phyloP scores from a whole-genome alignment of 2,888 invertebrate genomes.

The Eulithis testata region DNA sequence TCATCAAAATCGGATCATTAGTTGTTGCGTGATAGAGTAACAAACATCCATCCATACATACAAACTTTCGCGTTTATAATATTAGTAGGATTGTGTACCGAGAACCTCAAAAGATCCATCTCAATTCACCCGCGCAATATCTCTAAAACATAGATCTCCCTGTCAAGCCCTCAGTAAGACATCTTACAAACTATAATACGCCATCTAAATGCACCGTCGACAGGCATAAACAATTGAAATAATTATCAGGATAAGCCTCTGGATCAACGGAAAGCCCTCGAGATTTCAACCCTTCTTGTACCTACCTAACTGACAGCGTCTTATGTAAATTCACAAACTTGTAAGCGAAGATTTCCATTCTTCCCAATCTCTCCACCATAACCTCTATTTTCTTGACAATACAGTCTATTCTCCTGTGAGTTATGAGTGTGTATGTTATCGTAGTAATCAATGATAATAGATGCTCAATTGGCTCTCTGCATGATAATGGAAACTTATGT shows the following conservation, averaged over 20 bases:
- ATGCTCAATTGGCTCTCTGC: conserved; percentile 76
- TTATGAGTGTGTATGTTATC: conserved; percentile 43
- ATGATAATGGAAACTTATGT: conserved; percentile 67
- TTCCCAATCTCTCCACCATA: conserved; percentile 13
- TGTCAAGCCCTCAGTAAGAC: conserved; percentile 72
- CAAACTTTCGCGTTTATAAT: too few relatives aligned
- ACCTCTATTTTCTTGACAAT: accelerated
- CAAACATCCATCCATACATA: too few relatives aligned
- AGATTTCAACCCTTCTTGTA: conserved; percentile 81
- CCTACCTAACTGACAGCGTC: conserved; percentile 68
- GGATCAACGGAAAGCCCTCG: conserved; percentile 80
- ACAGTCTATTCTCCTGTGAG: conserved; percentile 39
- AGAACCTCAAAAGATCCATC: conserved; percentile 62
- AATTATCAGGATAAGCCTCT: conserved; percentile 83
- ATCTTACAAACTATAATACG: conserved; percentile 82
- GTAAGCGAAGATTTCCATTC: conserved; percentile 46
- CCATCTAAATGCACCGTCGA: conserved; percentile 83
- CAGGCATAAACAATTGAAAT: conserved; percentile 85
- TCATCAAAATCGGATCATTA: too few relatives aligned
- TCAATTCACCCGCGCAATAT: conserved; percentile 58
- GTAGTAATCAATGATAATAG: conserved; percentile 57
- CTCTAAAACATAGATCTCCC: conserved; percentile 47
- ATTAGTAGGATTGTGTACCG: conserved; percentile 18
- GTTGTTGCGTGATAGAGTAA: too few relatives aligned
- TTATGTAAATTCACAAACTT: conserved; percentile 83